Evolutionary conservation across 1,140 invertebrate genomes (phyloP).

Genomic region (Papilio polyxenes): DNA sequence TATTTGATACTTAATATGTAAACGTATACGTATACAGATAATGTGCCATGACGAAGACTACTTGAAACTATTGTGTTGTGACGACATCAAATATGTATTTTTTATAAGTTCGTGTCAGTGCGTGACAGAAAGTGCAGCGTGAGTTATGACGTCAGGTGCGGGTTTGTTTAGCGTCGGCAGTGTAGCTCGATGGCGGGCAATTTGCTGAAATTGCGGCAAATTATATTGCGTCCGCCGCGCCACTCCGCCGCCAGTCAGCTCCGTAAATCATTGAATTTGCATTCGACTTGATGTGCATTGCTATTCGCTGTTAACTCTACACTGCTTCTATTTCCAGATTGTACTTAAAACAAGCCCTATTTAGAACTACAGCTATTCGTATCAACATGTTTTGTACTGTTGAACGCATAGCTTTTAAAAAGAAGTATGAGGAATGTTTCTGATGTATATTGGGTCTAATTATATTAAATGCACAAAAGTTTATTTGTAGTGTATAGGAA

Average conservation of each 20-base stretch:
- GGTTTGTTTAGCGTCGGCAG: conserved; percentile 21
- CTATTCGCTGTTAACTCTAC: background rate
- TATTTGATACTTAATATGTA: too few species aligned
- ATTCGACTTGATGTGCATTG: background rate
- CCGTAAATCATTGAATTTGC: conserved; percentile 23
- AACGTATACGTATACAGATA: too few species aligned
- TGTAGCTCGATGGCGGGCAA: background rate
- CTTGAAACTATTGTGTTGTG: too few species aligned
- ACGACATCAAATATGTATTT: background rate
- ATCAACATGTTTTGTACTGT: background rate
- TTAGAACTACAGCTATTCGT: background rate
- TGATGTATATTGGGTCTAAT: background rate
- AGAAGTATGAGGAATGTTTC: background rate
- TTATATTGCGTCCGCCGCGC: background rate
- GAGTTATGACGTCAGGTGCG: background rate
- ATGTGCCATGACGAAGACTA: too few species aligned
- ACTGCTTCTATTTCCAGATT: conserved; percentile 16
- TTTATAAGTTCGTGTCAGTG: background rate
- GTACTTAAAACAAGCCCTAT: background rate
- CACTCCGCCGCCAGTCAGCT: background rate
- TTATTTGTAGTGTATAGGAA: background rate
- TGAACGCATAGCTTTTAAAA: background rate
- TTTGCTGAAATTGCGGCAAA: conserved; percentile 15
- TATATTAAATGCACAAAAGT: background rate
- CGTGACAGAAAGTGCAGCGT: background rate